Conservation (phyloP, 2,888 invertebrate species). For the Agonum fuliginosum region DNA sequence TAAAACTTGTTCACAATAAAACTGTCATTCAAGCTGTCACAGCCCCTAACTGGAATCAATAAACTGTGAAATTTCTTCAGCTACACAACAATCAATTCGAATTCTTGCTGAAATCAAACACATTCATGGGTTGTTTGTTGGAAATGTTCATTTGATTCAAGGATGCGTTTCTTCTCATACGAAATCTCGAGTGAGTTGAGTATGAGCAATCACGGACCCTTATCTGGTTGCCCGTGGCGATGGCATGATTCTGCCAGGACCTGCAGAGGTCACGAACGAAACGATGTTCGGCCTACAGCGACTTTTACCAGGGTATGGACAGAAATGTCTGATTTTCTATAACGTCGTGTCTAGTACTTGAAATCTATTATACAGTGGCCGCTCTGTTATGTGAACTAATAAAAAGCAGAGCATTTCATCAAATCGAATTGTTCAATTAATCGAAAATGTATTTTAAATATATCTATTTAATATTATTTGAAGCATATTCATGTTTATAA, state of each 20-base stretch:
- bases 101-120: not conserved
- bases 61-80: not conserved
- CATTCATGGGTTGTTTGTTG: not conserved
- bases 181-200: slow-evolving; percentile 2
- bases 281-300: no score
- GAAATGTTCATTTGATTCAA: not conserved
- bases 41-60: not conserved
- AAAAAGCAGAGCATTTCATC: no score
- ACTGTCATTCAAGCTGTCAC: not conserved
- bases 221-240: slow-evolving; percentile 33
- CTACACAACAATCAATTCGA: not conserved
- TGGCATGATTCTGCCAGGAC: not conserved
- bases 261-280: slow-evolving; percentile 16
- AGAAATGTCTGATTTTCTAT: no score
- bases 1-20: not conserved
- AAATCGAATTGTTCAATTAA: no score
- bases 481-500: no score
- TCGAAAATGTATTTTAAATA: no score
- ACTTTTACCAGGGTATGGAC: no score
- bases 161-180: not conserved
- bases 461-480: no score
- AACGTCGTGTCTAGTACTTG: no score
- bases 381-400: no score
- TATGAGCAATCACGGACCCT: not conserved
- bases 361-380: no score